Evolutionary conservation across 2,113 vertebrate genomes (phyloP), one percentile per base, ranked within the genome.

Genomic region (Morone chrysops): DNA sequence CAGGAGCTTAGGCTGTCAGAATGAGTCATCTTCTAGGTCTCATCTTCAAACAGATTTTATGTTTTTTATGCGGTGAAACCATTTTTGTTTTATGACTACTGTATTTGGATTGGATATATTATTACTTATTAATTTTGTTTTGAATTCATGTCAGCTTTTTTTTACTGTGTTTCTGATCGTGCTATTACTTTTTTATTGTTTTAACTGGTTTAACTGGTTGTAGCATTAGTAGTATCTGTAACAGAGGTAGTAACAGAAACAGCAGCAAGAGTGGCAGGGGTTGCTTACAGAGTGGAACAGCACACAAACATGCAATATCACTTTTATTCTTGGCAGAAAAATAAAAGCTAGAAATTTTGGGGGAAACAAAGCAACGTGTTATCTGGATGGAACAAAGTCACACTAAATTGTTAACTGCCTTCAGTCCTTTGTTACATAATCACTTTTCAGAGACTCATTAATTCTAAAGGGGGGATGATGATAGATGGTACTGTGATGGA

Each of bases 1-100:
- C 71, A 85, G 75, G n/a, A 72, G 78, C 80, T 89, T 80, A 82
- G 11, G 51, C 76, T 86, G 85, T 89, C 83, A 70, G 41, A 75
- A 31, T 86, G 81, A 87, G 18, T 85, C 70, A 80, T 85, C 70
- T 36, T 84, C 53, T 9, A 0, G 2, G 45, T 65, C 79, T 62
- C 56, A 83, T 85, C 75, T 69, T 81, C n/a, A 53, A 77, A 88
- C 67, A 69, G 6, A 70, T 65, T 80, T 84, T 79, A 65, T 73
- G 62, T 68, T 70, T 59, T 70, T 80, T 18, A 72, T 70, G 65
- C 6, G 47, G 69, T 68, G 10, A 74, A 81, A 70, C 22, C 16
- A 63, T 83, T 80, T 91, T 78, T 75, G 22, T 76, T 90, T 82
- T 71, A 80, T 1, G 20, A 72, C 81, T 57, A 62, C 67, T 87